Conservation (phyloP, 2,888 invertebrate genomes). For the Anoncus sp. region DNA sequence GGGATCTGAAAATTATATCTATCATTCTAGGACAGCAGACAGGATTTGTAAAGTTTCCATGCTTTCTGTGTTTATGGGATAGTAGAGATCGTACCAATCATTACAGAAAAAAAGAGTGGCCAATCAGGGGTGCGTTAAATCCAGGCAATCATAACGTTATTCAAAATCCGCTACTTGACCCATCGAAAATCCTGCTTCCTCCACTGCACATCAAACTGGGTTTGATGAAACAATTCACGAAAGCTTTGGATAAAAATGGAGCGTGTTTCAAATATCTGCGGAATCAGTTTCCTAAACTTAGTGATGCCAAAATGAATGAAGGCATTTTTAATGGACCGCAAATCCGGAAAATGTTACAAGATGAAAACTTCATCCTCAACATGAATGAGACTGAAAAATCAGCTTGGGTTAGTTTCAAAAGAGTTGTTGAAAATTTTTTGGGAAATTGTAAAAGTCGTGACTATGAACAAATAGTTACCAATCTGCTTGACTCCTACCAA, state of each 20-base stretch:
- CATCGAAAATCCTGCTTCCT: constrained; percentile 10
- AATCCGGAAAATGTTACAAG: constrained; percentile 27
- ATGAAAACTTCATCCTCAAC: constrained; percentile 13
- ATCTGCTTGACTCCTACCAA: too few relatives aligned
- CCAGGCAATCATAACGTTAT: constrained; percentile 2
- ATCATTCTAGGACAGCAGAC: constrained; percentile 8
- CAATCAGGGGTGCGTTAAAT: background rate
- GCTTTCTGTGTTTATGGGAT: constrained; percentile 33
- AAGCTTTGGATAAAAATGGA: constrained; percentile 23
- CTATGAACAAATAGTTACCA: too few relatives aligned
- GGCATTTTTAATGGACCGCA: constrained; percentile 29
- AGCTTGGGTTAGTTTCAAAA: constrained; percentile 30
- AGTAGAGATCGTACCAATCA: constrained; percentile 27
- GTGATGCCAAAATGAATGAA: constrained; percentile 13
- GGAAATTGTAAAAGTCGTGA: constrained; percentile 34
- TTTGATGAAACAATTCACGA: constrained; percentile 41
- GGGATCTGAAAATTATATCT: constrained; percentile 14
- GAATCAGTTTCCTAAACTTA: constrained; percentile 10
- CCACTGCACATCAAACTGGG: constrained; percentile 37
- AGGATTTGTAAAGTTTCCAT: background rate
- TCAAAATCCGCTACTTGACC: constrained; percentile 1
- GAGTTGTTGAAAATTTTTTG: constrained; percentile 26
- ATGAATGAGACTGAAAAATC: too few relatives aligned
- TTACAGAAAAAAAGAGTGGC: constrained; percentile 26
- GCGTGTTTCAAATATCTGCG: constrained; percentile 27